Percentiles rank a stretch among this genome's conserved stretches.
These are phyloP conservation scores for Acleris sparsana DNA, from an alignment of 2,888 invertebrate genomes.

Conservation along the genomic window DNA sequence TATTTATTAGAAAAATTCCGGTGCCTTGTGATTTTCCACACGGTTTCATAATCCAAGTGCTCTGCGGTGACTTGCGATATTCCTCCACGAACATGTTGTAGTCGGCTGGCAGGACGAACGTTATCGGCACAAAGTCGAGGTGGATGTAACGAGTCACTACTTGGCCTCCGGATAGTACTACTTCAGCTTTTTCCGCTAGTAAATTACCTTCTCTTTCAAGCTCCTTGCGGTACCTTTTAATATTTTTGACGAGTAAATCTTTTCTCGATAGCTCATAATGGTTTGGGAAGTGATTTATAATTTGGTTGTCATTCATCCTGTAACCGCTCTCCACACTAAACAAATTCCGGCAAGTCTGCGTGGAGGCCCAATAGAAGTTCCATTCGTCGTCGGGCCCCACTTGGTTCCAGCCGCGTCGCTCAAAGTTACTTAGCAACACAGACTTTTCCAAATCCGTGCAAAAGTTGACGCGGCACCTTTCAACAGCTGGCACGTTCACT, in stretches of 20 bases:
- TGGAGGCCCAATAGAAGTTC: slow-evolving; percentile 96
- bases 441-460: slow-evolving; percentile 94
- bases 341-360: slow-evolving; percentile 91
- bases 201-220: slow-evolving; percentile 95
- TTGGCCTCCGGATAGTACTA: slow-evolving; percentile 83
- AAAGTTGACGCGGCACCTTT: slow-evolving; percentile 84
- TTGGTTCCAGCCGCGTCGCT: slow-evolving; percentile 92
- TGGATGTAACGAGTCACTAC: slow-evolving; percentile 89
- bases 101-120: slow-evolving; percentile 96
- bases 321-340: slow-evolving; percentile 95
- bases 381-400: slow-evolving; percentile 92
- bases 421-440: slow-evolving; percentile 93
- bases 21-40: slow-evolving; percentile 97
- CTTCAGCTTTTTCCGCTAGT: slow-evolving; percentile 89
- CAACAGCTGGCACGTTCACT: slow-evolving; percentile 64
- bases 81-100: slow-evolving; percentile 99
- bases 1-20: slow-evolving; percentile 98
- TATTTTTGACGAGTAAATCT: slow-evolving; percentile 97
- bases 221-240: slow-evolving; percentile 96
- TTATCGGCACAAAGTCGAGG: slow-evolving; percentile 96
- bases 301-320: slow-evolving; percentile 92
- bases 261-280: slow-evolving; percentile 97
- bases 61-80: slow-evolving; percentile 95
- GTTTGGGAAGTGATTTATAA: slow-evolving; percentile 95
- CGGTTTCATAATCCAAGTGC: slow-evolving; percentile 99